Base-by-base conservation (phyloP, 2,888 invertebrate species). In the Amphipyra tragopoginis region DNA sequence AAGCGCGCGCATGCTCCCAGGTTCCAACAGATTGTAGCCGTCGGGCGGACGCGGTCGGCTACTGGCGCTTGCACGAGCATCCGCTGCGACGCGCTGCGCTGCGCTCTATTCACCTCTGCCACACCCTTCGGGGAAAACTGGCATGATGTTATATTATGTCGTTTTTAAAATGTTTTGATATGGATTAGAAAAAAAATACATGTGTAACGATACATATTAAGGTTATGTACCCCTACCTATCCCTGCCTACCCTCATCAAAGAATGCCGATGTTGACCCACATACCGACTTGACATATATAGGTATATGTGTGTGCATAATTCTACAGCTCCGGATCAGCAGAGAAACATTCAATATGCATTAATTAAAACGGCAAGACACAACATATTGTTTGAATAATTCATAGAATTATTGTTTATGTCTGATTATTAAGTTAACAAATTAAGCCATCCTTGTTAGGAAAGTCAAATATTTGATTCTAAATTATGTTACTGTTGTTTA, bases 331-430 rank as follows among this genome's bases (percentile, higher is more conserved):
- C n/a, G 9, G 26, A 36, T 40, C 15, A 5, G 34, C 45, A 51
- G 59, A 69, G 61, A 66, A 75, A 75, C 64, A 76, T 55, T 59
- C 54, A 70, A 74, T 62, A 56, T 40, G 73, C 73, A 79, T 75
- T 70, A 64, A 77, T 75, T 77, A 75, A 68, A 75, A 75, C 38
- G 14, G 10, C 9, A 63, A 77, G 65, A 64, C 59, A 56, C 40
- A 42, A 42, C 42, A 42, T 42, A 42, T 57, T 60, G 29, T 55
- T 29, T 70, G 55, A 60, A 65, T 65, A 33, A 72, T 63, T 65
- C 58, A 67, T 71, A 36, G 36, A 58, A 47, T 63, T 67, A 66
- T 63, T 77, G 80, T 79, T 79, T 79, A 57, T 42, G 51, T 68
- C 61, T 64, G 48, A 64, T 70, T 59, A 79, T 72, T 60, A 42